Evolutionary conservation across 2,113 vertebrate genomes (phyloP).

Genomic region (Bostrychus sinensis): DNA sequence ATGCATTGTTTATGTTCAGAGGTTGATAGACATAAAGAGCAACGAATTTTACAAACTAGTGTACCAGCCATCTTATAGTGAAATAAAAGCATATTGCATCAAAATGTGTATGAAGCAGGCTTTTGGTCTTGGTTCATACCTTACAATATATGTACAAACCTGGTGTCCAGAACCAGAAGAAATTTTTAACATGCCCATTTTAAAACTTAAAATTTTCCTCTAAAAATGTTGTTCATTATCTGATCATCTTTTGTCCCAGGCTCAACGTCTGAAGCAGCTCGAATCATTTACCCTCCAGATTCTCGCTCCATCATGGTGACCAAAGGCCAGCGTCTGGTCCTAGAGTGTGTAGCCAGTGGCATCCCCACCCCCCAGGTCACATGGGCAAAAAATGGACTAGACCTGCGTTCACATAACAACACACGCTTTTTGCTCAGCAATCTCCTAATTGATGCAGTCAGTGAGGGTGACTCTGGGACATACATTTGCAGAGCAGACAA

Average conservation of each 20-base stretch:
- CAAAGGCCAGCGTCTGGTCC: constrained; percentile 92
- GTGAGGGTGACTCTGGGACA: constrained; percentile 90
- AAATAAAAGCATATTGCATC: too few species aligned
- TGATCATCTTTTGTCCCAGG: constrained; percentile 71
- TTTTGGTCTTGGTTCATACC: too few species aligned
- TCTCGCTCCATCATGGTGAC: constrained; percentile 94
- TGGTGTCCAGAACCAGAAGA: too few species aligned
- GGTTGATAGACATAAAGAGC: too few species aligned
- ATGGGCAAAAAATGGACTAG: constrained; percentile 91
- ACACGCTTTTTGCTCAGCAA: constrained; percentile 94
- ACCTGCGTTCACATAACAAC: constrained; percentile 86
- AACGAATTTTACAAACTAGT: too few species aligned
- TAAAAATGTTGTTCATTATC: neutral
- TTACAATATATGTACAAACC: too few species aligned
- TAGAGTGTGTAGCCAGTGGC: constrained; percentile 96
- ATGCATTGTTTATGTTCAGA: too few species aligned
- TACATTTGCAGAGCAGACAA: constrained; percentile 91
- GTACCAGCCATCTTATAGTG: too few species aligned
- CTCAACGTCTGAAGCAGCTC: constrained; percentile 90
- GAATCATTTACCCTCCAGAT: constrained; percentile 93
- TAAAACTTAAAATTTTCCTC: neutral
- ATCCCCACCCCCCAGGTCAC: constrained; percentile 91
- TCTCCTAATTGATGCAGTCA: constrained; percentile 89
- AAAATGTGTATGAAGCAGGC: too few species aligned
- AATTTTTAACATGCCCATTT: too few species aligned